Evolutionary conservation across 2,113 vertebrate genomes (phyloP).

Genomic region (Micronisus gabar): DNA sequence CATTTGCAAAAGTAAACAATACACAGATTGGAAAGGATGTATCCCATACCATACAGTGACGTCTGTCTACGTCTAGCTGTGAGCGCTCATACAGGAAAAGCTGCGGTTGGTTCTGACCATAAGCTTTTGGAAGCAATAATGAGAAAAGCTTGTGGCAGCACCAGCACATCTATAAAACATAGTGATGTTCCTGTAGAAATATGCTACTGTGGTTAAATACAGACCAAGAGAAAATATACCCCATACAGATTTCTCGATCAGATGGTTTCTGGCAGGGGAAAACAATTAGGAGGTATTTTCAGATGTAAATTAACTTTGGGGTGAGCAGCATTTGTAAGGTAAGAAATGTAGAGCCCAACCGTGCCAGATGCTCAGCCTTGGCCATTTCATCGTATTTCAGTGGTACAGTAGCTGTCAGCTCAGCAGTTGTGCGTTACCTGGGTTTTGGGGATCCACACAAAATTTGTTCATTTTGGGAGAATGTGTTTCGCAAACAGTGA

Average conservation of each 20-base stretch:
- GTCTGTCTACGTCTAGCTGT: background rate
- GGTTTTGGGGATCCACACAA: background rate
- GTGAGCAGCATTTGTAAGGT: background rate
- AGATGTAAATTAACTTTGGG: background rate
- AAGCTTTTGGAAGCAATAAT: slow-evolving; percentile 10
- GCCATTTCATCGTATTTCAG: background rate
- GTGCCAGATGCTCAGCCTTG: background rate
- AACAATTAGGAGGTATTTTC: background rate
- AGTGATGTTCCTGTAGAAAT: background rate
- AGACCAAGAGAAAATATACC: background rate
- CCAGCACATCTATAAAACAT: background rate
- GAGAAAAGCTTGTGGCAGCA: slow-evolving; percentile 1
- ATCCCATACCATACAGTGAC: background rate
- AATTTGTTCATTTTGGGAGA: background rate
- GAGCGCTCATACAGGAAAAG: background rate
- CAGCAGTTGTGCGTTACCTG: background rate
- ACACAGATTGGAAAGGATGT: background rate
- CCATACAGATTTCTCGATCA: background rate
- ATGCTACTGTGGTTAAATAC: background rate
- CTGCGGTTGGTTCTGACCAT: background rate
- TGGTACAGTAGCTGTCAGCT: background rate
- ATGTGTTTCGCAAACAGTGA: background rate
- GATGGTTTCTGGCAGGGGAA: background rate
- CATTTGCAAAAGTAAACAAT: background rate
- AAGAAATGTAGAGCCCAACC: background rate